Percentiles rank a stretch among this genome's conserved stretches.
These are phyloP conservation scores for Aplochiton taeniatus DNA, from an alignment of 2,797 vertebrate species.

Conservation along the genomic window DNA sequence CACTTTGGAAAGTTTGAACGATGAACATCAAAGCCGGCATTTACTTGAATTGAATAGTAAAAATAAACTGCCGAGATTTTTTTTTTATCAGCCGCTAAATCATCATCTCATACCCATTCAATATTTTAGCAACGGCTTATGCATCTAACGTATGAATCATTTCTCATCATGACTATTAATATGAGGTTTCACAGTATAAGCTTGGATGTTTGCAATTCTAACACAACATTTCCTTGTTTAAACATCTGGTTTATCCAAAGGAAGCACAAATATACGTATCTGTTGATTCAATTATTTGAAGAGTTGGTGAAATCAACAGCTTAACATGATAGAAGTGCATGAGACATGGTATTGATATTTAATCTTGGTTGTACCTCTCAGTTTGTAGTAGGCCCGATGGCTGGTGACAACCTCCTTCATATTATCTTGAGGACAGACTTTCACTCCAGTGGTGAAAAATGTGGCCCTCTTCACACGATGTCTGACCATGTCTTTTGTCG, in stretches of 20 bases:
- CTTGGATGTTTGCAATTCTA: no score
- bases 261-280: no score
- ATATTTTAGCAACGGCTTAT: conserved; percentile 29
- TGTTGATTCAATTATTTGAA: no score
- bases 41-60: conserved; percentile 10
- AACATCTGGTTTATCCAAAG: no score
- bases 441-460: conserved; percentile 82
- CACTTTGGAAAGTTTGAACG: conserved; percentile 16
- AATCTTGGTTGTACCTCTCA: conserved; percentile 78
- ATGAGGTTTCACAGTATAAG: no score
- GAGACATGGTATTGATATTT: not conserved
- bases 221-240: no score
- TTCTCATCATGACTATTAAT: conserved; percentile 28
- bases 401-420: conserved; percentile 85
- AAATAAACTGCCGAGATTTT: conserved; percentile 7
- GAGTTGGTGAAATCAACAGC: no score
- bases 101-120: conserved; percentile 19
- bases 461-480: conserved; percentile 84
- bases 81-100: conserved; percentile 16
- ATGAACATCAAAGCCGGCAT: conserved; percentile 26
- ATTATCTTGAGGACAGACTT: conserved; percentile 90
- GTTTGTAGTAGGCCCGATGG: conserved; percentile 90
- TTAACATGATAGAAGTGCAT: no score
- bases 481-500: conserved; percentile 72
- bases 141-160: conserved; percentile 20